Conservation (phyloP, 1,140 invertebrate species). For the Pogonus chalceus region DNA sequence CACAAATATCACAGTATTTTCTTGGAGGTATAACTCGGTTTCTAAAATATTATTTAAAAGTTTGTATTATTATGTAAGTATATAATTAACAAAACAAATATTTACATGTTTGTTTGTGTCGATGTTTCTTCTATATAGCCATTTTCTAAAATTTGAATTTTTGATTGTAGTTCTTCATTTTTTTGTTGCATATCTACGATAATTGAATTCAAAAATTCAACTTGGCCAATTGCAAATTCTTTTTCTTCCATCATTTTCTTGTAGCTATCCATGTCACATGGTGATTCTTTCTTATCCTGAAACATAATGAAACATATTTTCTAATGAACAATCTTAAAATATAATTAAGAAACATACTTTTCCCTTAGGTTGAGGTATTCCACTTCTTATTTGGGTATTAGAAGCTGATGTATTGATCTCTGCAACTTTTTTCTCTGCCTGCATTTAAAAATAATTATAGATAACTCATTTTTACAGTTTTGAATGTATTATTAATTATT, state of each 20-base stretch:
- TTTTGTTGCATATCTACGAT: constrained; percentile 93
- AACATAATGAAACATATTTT: too few species aligned
- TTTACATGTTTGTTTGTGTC: constrained; percentile 49
- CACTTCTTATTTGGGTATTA: background rate
- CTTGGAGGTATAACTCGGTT: constrained; percentile 53
- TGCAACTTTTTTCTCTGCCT: background rate
- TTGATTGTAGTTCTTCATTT: constrained; percentile 69
- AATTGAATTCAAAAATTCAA: constrained; percentile 89
- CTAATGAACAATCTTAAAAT: too few species aligned
- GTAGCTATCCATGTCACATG: constrained; percentile 17
- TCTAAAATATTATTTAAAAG: constrained; percentile 19
- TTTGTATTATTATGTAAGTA: background rate
- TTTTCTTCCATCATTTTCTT: constrained; percentile 50
- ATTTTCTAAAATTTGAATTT: constrained; percentile 70
- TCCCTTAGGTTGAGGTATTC: too few species aligned
- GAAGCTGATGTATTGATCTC: background rate
- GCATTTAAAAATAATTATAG: too few species aligned
- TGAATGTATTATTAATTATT: too few species aligned
- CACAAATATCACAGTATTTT: constrained; percentile 95
- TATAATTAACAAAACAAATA: constrained; percentile 43
- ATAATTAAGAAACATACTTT: too few species aligned
- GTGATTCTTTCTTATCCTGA: background rate
- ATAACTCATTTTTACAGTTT: too few species aligned
- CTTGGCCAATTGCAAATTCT: constrained; percentile 59
- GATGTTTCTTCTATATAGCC: constrained; percentile 41